These are phyloP conservation scores for Pachypanchax playfairii DNA, from an alignment of 2,113 vertebrate species.

Conservation along the genomic window DNA sequence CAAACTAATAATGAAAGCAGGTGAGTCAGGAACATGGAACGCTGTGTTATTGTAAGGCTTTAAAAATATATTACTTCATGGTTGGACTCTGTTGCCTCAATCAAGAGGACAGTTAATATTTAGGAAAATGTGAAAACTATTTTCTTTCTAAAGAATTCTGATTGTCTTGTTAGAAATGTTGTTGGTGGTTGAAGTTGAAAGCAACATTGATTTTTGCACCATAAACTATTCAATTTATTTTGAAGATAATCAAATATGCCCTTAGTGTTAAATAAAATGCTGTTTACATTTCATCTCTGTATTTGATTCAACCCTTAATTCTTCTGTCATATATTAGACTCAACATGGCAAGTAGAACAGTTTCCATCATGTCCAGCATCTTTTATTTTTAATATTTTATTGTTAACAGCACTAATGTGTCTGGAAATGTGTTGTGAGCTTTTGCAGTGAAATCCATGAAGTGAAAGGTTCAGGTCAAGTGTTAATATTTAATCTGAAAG, in stretches of 20 bases:
- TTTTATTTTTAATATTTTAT: conserved; percentile 33
- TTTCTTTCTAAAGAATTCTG: no score
- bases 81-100: neutral
- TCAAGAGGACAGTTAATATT: neutral
- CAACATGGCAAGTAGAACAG: conserved; percentile 37
- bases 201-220: no score
- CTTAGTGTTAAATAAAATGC: no score
- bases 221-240: no score
- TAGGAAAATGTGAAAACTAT: no score
- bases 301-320: neutral
- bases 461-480: conserved; percentile 65
- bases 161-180: no score
- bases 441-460: conserved; percentile 54
- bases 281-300: neutral
- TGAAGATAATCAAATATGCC: no score
- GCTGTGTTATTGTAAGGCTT: neutral
- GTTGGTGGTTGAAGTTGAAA: no score
- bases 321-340: no score
- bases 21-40: conserved; percentile 16
- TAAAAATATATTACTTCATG: neutral
- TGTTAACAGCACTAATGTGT: conserved; percentile 31
- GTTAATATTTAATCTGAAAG: conserved; percentile 58
- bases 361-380: conserved; percentile 42
- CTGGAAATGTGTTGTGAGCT: conserved; percentile 34
- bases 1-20: conserved; percentile 45